Evolutionary conservation across 2,113 vertebrate species (phyloP), one percentile per base, ranked within the genome.

Genomic region (Myocastor coypus): DNA sequence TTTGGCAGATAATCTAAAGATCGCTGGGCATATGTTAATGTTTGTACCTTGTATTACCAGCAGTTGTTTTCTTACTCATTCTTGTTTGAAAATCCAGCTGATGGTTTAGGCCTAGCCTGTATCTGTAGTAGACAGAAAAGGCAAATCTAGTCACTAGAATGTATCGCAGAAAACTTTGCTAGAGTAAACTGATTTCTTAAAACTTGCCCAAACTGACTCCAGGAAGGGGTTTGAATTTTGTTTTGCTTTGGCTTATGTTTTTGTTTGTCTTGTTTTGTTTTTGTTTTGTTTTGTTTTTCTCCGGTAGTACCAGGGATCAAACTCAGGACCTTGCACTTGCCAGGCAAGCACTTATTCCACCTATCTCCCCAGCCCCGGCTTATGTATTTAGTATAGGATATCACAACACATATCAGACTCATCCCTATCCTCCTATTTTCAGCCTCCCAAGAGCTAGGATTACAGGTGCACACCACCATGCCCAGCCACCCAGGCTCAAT

Each of bases 81-180:
- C 83, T 93, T 96, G 50, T 78, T 97, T 95, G 66, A 95, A 96
- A 96, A 92, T 77, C 87, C 81, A 77, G 75, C 42, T 84, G 83
- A 57, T 96, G 68, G 30, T 92, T 97, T n/a, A 59, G 63, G 28
- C 92, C 92, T 22, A 55, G n/a, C 1, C 8, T 89, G 55, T 94
- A 89, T 20, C 92, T 77, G 0, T 64, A 37, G 7, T 92, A 59
- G 40, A 37, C 69, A 87, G 75, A 84, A 94, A 89, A 93, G 88
- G 40, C 0, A 61, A 12, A 34, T 24, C 90, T 40, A 30, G 28
- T 81, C 46, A 7, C 5, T 69, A 28, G 37, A 50, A 95, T 92
- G n/a, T 82, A 82, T 96, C 86, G 63, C n/a, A 20, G 55, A 83
- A 93, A 95, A 92, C 80, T 91, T 89, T 66, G 12, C 7, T 94